phyloP scores from a whole-genome alignment of 2,888 invertebrate genomes.

The Diogma glabrata region DNA sequence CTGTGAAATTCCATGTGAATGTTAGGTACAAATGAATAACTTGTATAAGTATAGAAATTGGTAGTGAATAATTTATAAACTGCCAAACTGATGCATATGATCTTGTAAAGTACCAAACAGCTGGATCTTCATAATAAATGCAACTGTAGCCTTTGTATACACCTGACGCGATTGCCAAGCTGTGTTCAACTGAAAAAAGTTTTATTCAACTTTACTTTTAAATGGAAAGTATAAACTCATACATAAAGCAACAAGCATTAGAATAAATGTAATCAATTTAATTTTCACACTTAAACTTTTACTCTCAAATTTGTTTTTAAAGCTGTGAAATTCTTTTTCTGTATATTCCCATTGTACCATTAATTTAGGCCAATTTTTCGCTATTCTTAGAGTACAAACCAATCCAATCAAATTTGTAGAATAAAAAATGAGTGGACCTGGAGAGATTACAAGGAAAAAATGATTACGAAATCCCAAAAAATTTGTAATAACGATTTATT shows the following conservation, averaged over 20 bases:
- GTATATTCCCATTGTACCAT: slow-evolving; percentile 29
- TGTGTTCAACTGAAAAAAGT: slow-evolving; percentile 44
- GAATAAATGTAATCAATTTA: slow-evolving; percentile 26
- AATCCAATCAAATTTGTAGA: background rate
- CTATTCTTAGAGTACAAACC: slow-evolving; percentile 20
- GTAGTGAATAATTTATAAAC: slow-evolving; percentile 36
- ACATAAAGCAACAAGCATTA: slow-evolving; percentile 26
- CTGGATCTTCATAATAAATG: slow-evolving; percentile 24
- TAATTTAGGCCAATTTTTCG: slow-evolving; percentile 30
- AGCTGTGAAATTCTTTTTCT: slow-evolving; percentile 26
- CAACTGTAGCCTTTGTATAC: slow-evolving; percentile 40
- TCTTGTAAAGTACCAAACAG: slow-evolving; percentile 30
- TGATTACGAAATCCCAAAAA: too few species aligned
- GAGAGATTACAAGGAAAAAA: too few species aligned
- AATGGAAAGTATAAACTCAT: background rate
- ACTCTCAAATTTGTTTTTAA: slow-evolving; percentile 23
- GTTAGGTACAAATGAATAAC: slow-evolving; percentile 37
- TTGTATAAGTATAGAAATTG: slow-evolving; percentile 39
- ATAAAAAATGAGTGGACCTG: background rate
- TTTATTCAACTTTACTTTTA: slow-evolving; percentile 14
- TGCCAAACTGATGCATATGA: slow-evolving; percentile 43
- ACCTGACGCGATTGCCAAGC: slow-evolving; percentile 46
- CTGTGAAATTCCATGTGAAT: slow-evolving; percentile 56
- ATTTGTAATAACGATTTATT: too few species aligned
- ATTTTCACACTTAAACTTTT: slow-evolving; percentile 25